Evolutionary conservation across 92 coral and sea anemone genomes (phyloP), one percentile per base, ranked within the genome.

Genomic region (Parazoanthus swiftii): DNA sequence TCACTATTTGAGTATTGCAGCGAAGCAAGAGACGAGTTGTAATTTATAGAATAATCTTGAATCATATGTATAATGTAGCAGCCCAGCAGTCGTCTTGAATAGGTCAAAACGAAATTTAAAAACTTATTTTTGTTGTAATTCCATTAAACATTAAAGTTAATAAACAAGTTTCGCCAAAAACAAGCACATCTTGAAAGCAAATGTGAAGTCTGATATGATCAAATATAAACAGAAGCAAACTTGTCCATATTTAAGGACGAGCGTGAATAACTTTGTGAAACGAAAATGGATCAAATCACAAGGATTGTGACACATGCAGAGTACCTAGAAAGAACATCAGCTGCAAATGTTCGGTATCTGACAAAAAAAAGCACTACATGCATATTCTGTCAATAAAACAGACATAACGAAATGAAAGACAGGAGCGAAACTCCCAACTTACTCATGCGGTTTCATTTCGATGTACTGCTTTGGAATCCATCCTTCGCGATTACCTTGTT

Each of bases 381-480:
- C 75, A 38, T 37, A 50, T 43, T 72, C 26, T 80, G 75, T 81
- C 73, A 83, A 67, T 39, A 63, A 67, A 44, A 74, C 39, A 7
- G 44, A 26, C 42, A 68, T 43, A 21, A 9, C 18, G 23, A 48
- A 25, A 81, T 7, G 8, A 14, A 46, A 77, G 20, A 76, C 23
- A 23, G 51, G 44, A 76, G 50, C 25, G 44, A 14, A 90, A 54
- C 18, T 54, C 4, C 14, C 4, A 13, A 54, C 94, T 93, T 81
- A 96, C 99, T 88, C 92, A 81, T 95, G 98, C 3, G 98, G 90
- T 79, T 88, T 95, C 99, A 97, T 95, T 14, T 93, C 79, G 74
- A 97, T 94, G 67, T 97, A 97, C 66, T 94, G 93, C 42, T 93
- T 94, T 3, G 99, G 99, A 6, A 97, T 94, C 92, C 93, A 93